These are phyloP conservation scores for Ennomos erosarius DNA, from an alignment of 2,888 invertebrate genomes.

Conservation along the genomic window DNA sequence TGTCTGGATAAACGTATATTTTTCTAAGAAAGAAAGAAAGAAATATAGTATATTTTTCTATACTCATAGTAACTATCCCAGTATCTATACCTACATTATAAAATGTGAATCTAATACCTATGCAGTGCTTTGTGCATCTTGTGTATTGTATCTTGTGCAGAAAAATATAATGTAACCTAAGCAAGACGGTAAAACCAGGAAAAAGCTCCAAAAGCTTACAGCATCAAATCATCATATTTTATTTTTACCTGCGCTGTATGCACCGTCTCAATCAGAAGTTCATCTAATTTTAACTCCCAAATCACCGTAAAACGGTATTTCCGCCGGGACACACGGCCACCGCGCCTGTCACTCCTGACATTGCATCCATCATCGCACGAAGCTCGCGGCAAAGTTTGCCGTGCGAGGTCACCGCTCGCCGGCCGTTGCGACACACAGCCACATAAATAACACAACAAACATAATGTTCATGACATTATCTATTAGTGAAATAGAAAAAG, in stretches of 20 bases:
- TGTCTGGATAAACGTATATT: background rate
- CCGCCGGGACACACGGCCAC: conserved; percentile 41
- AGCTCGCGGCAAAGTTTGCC: conserved; percentile 11
- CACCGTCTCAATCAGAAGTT: conserved; percentile 19
- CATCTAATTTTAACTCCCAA: conserved; percentile 24
- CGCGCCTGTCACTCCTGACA: conserved; percentile 48
- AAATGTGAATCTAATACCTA: too few relatives aligned
- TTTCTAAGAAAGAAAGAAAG: too few relatives aligned
- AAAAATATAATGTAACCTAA: too few relatives aligned
- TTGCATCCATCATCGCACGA: conserved; percentile 44
- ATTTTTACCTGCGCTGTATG: conserved; percentile 22
- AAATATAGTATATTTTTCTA: too few relatives aligned
- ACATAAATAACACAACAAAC: conserved; percentile 42
- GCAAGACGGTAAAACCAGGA: background rate
- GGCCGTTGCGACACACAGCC: conserved; percentile 46
- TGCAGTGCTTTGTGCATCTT: too few relatives aligned
- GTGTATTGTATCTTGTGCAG: too few relatives aligned
- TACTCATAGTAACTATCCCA: too few relatives aligned
- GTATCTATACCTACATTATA: too few relatives aligned
- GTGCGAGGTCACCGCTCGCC: conserved; percentile 38
- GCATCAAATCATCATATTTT: conserved; percentile 11
- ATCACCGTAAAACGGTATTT: conserved; percentile 29
- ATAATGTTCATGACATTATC: conserved; percentile 30
- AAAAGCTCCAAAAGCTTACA: conserved; percentile 8
- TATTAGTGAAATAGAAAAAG: conserved; percentile 34